Percentiles rank a stretch among this genome's conserved stretches.
Evolutionary conservation across 1,140 invertebrate genomes (phyloP).

Genomic region (Drosophila murphyi): DNA sequence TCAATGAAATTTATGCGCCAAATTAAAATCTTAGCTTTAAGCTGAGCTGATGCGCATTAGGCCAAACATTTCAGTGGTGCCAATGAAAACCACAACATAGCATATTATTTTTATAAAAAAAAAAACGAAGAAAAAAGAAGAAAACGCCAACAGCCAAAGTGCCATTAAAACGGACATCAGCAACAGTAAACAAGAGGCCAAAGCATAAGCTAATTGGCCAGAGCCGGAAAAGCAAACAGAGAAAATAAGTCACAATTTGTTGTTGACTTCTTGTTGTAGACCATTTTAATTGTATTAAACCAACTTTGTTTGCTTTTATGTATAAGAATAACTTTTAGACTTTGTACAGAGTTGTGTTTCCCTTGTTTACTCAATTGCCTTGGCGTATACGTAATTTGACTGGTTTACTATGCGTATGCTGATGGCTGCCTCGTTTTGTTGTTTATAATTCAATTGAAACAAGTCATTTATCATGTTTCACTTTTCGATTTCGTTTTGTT

Average conservation of each 20-base stretch:
- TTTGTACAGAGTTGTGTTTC: not conserved
- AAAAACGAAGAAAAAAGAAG: conserved; percentile 10
- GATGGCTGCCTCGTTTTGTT: conserved; percentile 48
- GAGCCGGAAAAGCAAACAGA: conserved; percentile 7
- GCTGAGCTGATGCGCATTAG: conserved; percentile 40
- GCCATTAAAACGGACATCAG: conserved; percentile 46
- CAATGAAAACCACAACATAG: conserved; percentile 22
- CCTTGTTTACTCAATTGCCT: conserved; percentile 12
- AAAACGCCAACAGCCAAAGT: conserved; percentile 18
- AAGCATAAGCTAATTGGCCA: conserved; percentile 49
- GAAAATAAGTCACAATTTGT: conserved; percentile 29
- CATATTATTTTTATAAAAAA: conserved; percentile 1
- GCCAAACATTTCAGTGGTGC: conserved; percentile 3
- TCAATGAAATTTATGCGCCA: conserved; percentile 60
- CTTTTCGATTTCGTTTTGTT: conserved; percentile 49
- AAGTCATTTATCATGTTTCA: conserved; percentile 71
- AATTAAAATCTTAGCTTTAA: conserved; percentile 62
- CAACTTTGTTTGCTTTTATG: not conserved
- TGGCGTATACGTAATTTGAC: conserved; percentile 36
- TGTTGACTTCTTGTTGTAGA: conserved; percentile 19
- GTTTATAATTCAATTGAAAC: conserved; percentile 77
- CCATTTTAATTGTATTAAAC: conserved; percentile 36
- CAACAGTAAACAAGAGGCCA: conserved; percentile 23
- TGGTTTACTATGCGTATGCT: conserved; percentile 48
- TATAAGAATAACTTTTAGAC: conserved; percentile 15